Base-by-base conservation (phyloP, 2,797 vertebrate genomes). In the Poeciliopsis turneri region DNA sequence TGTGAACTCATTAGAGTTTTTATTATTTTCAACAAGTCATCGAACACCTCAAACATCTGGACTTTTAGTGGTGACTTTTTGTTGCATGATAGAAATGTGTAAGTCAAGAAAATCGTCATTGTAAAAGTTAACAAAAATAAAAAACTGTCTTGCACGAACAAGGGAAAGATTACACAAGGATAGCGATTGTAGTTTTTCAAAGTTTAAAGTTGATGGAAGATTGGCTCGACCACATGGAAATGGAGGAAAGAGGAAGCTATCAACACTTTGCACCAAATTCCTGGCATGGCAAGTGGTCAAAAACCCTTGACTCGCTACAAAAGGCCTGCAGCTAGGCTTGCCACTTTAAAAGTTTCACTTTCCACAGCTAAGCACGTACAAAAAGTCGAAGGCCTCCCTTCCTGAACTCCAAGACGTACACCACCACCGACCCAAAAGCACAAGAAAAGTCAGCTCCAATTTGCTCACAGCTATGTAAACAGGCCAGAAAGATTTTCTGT, bases 381-480 rank as follows among this genome's bases (percentile, higher is more conserved):
- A 59, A 30, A 59, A 30, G 55, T 30, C 12, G 0, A 59, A 59
- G n/a, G 55, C n/a, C 5, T 59, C 55, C n/a, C 55, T 28, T 16
- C 15, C 59, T 61, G 59, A 61, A 61, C 59, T 30, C 59, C 59
- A 61, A 61, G 13, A 18, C 30, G 15, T 61, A 33, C 30, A 61
- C 28, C 59, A 33, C 59, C 16, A 33, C 5, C 28, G 0, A 61
- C 28, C 28, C 59, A 33, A 61, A 61, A 33, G 59, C 59, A 61
- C 30, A 61, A 61, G 59, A 61, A 30, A 33, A 61, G 28, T 61
- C 59, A 18, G 28, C 59, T 61, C 59, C 15, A 33, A 61, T 61
- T 61, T 61, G 30, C 59, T 61, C 59, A 33, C 59, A 61, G 59
- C 59, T 61, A 61, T 7, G 28, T 61, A 61, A 61, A 61, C 59